Evolutionary conservation across 2,888 invertebrate species (phyloP).

Genomic region (Morpho helenor): DNA sequence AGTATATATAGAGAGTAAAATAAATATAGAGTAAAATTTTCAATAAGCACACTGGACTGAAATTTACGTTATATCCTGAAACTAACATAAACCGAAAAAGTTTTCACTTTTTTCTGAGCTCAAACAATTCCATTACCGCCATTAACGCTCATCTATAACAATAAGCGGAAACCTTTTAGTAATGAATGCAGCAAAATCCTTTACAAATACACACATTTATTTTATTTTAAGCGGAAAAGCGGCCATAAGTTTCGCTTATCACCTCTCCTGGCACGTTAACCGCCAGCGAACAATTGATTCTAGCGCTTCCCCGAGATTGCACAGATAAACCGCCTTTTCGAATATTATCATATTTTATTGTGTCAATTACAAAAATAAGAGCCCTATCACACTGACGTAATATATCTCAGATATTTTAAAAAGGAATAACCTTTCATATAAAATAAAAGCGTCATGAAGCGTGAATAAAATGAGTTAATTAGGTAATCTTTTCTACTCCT

Average conservation of each 20-base stretch:
- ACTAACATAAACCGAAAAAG: background rate
- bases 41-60: no score
- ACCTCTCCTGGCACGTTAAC: constrained; percentile 62
- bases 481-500: no score
- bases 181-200: constrained; percentile 21
- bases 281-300: constrained; percentile 68
- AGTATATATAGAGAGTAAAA: no score
- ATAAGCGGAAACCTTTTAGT: constrained; percentile 15
- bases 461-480: no score
- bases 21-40: no score
- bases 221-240: constrained; percentile 61
- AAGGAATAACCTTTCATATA: no score
- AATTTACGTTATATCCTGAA: background rate
- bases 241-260: constrained; percentile 70
- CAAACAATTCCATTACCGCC: background rate
- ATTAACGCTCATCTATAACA: constrained; percentile 12
- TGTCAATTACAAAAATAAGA: constrained; percentile 50
- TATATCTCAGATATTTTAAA: background rate
- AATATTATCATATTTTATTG: constrained; percentile 63
- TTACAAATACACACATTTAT: constrained; percentile 26
- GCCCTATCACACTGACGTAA: background rate
- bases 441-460: no score
- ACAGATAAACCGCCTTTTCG: constrained; percentile 49
- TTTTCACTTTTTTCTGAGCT: background rate
- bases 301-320: constrained; percentile 50